These are phyloP conservation scores for Camptogramma bilineatum DNA, from an alignment of 2,888 invertebrate species.

Conservation along the genomic window DNA sequence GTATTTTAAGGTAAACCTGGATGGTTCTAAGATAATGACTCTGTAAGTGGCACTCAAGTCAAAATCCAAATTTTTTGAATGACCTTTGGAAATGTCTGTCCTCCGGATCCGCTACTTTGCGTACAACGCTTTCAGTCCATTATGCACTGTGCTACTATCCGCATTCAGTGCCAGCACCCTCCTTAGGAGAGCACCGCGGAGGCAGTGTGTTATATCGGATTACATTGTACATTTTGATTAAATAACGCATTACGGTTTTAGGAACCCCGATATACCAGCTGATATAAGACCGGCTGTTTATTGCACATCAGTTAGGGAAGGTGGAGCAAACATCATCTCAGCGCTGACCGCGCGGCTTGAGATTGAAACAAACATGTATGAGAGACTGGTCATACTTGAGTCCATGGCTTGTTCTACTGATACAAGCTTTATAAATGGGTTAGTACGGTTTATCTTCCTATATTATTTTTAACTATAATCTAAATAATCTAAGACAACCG, in stretches of 20 bases:
- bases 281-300: slow-evolving; percentile 89
- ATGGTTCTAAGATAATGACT: too few relatives aligned
- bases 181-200: too few relatives aligned
- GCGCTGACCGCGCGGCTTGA: slow-evolving; percentile 88
- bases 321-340: slow-evolving; percentile 88
- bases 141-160: too few relatives aligned
- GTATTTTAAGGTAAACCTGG: too few relatives aligned
- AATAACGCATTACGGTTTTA: slow-evolving; percentile 40
- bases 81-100: too few relatives aligned
- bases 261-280: slow-evolving; percentile 72
- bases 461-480: neutral
- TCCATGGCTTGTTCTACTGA: slow-evolving; percentile 90
- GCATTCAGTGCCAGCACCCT: too few relatives aligned
- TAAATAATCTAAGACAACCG: too few relatives aligned
- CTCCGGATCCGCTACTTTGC: too few relatives aligned
- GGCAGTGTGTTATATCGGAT: too few relatives aligned
- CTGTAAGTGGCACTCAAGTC: too few relatives aligned
- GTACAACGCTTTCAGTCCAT: too few relatives aligned
- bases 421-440: slow-evolving; percentile 80
- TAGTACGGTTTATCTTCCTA: slow-evolving; percentile 52
- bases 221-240: neutral
- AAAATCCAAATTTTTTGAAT: too few relatives aligned
- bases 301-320: slow-evolving; percentile 90
- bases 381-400: slow-evolving; percentile 89
- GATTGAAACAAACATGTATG: slow-evolving; percentile 89